A percentile compares a stretch with the other conserved stretches of the same genome.
These are phyloP conservation scores for Drosophila pegasa DNA, from an alignment of 2,888 invertebrate genomes.

Conservation along the genomic window DNA sequence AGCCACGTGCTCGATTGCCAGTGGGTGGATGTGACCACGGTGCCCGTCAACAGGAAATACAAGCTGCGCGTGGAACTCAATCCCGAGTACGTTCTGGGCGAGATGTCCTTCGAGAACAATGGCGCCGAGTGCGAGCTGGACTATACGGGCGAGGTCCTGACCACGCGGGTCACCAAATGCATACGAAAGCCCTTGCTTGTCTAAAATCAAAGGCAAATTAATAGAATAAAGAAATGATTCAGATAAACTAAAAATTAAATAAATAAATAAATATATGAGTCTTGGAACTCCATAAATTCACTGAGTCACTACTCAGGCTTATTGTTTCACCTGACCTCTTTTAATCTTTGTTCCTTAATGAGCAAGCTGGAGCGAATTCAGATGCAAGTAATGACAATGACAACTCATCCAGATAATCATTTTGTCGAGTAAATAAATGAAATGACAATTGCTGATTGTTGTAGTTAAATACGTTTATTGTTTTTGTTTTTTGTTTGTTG, in stretches of 20 bases:
- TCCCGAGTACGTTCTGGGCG: conserved; percentile 79
- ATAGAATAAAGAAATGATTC: neutral
- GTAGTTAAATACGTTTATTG: conserved; percentile 80
- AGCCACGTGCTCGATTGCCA: conserved; percentile 75
- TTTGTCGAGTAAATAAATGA: neutral
- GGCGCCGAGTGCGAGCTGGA: conserved; percentile 76
- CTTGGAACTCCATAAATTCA: no score
- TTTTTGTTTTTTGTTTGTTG: conserved; percentile 56
- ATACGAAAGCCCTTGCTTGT: conserved; percentile 46
- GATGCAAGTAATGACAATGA: neutral
- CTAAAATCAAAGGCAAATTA: neutral
- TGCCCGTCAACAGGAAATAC: conserved; percentile 68
- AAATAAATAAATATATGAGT: no score
- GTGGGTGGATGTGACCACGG: conserved; percentile 81
- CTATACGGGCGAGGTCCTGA: conserved; percentile 70
- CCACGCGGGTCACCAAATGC: conserved; percentile 72
- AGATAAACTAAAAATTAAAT: neutral
- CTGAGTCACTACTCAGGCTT: no score
- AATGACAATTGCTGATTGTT: conserved; percentile 36
- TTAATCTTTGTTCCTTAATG: neutral
- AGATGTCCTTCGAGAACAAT: conserved; percentile 79
- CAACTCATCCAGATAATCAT: neutral
- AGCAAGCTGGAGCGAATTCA: neutral
- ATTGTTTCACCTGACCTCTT: no score
- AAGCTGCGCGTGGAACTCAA: conserved; percentile 79